Evolutionary conservation across 2,797 vertebrate species (phyloP).

Genomic region (Chelonia mydas): DNA sequence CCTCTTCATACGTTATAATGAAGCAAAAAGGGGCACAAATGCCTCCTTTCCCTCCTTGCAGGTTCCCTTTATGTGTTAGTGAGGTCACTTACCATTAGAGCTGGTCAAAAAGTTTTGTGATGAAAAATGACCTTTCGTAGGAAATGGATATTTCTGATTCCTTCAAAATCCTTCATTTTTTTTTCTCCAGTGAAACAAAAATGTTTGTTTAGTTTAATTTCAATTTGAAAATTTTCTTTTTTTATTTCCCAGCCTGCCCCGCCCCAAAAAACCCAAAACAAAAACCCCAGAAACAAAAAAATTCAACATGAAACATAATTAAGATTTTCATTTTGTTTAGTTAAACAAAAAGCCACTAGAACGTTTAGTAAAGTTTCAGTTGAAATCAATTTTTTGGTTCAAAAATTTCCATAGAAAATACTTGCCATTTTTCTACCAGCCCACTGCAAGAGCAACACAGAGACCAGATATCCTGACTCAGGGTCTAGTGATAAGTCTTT

Average conservation of each 20-base stretch:
- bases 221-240: neutral
- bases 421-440: no score
- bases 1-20: no score
- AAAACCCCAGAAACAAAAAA: neutral
- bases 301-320: neutral
- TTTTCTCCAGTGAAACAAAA: neutral
- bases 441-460: no score
- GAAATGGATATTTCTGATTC: neutral
- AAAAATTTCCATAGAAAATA: no score
- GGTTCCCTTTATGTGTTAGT: no score
- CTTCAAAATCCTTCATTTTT: neutral
- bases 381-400: neutral
- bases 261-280: neutral
- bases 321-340: neutral
- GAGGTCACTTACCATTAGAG: no score
- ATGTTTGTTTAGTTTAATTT: neutral
- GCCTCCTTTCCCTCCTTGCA: neutral
- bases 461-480: neutral
- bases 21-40: neutral
- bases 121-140: no score
- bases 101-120: no score
- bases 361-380: neutral
- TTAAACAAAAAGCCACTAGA: neutral
- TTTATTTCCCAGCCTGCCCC: neutral
- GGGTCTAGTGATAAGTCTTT: neutral